Percentiles rank a stretch among this genome's conserved stretches.
Conservation (phyloP, 2,888 invertebrate genomes). For the Sarcophaga rosellei region DNA sequence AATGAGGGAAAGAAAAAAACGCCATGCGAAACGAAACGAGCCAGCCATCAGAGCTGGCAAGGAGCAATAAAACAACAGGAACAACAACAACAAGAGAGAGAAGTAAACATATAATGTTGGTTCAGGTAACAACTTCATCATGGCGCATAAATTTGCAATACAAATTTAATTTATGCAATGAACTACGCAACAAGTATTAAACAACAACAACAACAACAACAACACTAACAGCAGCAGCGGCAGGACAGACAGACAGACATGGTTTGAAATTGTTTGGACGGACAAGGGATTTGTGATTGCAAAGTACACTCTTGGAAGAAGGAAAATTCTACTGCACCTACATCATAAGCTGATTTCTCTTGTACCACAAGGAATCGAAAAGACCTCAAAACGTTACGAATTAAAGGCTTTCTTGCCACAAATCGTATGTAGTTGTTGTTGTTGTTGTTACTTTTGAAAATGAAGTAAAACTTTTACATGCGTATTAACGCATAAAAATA, state of each 20-base stretch:
- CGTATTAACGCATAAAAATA: slow-evolving; percentile 68
- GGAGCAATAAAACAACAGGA: slow-evolving; percentile 51
- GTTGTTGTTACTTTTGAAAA: slow-evolving; percentile 33
- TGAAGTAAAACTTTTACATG: slow-evolving; percentile 67
- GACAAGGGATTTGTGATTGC: slow-evolving; percentile 23
- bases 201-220: slow-evolving; percentile 46
- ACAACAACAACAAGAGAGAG: slow-evolving; percentile 7
- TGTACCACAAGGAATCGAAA: background rate
- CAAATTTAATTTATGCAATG: slow-evolving; percentile 79
- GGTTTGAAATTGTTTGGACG: slow-evolving; percentile 3
- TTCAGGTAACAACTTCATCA: slow-evolving; percentile 81
- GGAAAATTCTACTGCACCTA: slow-evolving; percentile 56
- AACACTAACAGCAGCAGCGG: background rate
- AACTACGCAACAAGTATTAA: slow-evolving; percentile 65
- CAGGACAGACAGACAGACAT: slow-evolving; percentile 28
- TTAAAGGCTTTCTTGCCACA: slow-evolving; percentile 41
- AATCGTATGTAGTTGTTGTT: slow-evolving; percentile 6
- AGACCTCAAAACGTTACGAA: slow-evolving; percentile 55
- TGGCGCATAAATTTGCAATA: slow-evolving; percentile 79
- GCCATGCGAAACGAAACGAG: slow-evolving; percentile 16
- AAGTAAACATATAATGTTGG: slow-evolving; percentile 77
- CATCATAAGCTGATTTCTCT: slow-evolving; percentile 62
- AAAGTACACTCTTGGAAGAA: background rate
- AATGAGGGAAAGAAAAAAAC: slow-evolving; percentile 29
- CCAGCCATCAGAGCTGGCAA: slow-evolving; percentile 19